Conservation (phyloP, 2,797 vertebrate genomes). For the Champsocephalus esox region DNA sequence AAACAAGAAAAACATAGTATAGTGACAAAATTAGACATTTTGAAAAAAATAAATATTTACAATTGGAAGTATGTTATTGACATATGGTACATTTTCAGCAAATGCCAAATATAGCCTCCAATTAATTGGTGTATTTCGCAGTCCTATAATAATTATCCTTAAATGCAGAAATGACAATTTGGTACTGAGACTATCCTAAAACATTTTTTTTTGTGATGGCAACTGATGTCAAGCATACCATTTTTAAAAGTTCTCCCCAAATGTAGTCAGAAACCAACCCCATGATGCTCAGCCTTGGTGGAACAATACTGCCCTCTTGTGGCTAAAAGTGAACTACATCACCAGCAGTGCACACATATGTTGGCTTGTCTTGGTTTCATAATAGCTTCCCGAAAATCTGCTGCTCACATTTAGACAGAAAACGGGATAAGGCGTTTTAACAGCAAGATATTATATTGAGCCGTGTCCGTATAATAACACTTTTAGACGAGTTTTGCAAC, state of each 20-base stretch:
- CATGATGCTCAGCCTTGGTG: background rate
- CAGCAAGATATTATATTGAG: rapidly evolving
- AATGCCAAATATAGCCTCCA: background rate
- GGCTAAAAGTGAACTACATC: slow-evolving; percentile 28
- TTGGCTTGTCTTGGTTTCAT: background rate
- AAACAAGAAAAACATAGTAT: background rate
- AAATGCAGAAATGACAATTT: slow-evolving; percentile 5
- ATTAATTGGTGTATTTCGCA: background rate
- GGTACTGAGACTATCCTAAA: background rate
- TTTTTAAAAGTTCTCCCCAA: background rate
- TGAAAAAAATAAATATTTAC: background rate
- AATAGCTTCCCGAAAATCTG: background rate
- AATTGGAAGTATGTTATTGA: background rate
- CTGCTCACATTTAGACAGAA: background rate
- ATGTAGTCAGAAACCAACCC: background rate
- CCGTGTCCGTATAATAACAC: background rate
- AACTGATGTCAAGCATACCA: background rate
- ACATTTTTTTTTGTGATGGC: background rate
- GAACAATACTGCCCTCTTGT: slow-evolving; percentile 47
- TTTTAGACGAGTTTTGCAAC: rapidly evolving
- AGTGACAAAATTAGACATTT: slow-evolving; percentile 7
- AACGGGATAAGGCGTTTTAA: rapidly evolving
- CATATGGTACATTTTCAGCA: background rate
- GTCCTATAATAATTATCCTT: background rate
- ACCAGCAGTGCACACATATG: background rate